These are phyloP conservation scores for Sardinella longiceps DNA, from an alignment of 2,797 vertebrate species.

Conservation along the genomic window DNA sequence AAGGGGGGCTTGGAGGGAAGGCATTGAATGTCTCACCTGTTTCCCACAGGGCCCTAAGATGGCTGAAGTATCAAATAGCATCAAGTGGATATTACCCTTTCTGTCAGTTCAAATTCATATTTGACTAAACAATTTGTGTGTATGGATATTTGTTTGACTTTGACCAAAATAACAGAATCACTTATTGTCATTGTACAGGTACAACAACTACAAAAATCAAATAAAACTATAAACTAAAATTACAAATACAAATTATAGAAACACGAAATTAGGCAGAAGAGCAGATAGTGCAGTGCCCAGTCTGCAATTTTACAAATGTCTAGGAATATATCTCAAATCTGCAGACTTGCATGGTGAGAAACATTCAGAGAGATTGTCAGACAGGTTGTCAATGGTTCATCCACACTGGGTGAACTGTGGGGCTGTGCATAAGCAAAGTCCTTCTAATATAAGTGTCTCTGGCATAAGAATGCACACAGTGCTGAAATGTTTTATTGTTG, in stretches of 20 bases:
- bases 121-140: background rate
- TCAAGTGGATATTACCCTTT: background rate
- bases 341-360: background rate
- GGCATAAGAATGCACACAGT: background rate
- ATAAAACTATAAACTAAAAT: too few species aligned
- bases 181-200: too few species aligned
- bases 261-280: background rate
- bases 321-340: too few species aligned
- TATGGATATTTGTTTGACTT: background rate
- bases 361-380: constrained; percentile 8
- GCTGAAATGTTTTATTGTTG: constrained; percentile 7
- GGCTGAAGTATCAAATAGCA: background rate
- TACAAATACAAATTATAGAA: too few species aligned
- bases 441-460: too few species aligned
- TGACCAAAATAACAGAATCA: background rate
- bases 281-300: background rate
- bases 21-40: constrained; percentile 53
- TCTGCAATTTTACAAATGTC: background rate
- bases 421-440: too few species aligned
- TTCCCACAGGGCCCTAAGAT: background rate
- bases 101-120: background rate
- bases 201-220: too few species aligned
- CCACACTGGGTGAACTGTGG: background rate
- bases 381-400: background rate
- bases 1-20: constrained; percentile 20